Conservation (phyloP, 2,113 vertebrate species). For the Alexandromys fortis region DNA sequence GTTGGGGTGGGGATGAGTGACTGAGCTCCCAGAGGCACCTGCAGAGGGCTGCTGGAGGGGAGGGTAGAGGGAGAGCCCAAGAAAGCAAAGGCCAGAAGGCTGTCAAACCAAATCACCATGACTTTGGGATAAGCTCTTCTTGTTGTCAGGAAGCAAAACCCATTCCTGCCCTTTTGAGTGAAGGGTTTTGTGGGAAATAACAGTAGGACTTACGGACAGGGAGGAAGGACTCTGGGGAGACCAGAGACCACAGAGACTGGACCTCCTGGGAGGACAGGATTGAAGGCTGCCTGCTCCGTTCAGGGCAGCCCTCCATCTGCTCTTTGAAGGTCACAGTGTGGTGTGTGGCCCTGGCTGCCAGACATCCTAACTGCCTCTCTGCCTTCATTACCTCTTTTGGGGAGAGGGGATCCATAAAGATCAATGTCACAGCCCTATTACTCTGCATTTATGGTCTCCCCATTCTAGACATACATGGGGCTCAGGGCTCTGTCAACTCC, state of each 20-base stretch:
- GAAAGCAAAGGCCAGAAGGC: background rate
- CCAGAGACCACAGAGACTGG: background rate
- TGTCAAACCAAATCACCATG: background rate
- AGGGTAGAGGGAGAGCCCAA: no score
- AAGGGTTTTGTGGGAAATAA: background rate
- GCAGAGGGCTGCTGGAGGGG: no score
- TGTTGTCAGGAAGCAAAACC: background rate
- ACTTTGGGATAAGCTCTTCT: background rate
- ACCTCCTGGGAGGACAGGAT: background rate
- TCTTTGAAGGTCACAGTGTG: background rate
- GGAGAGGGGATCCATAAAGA: background rate
- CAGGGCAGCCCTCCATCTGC: background rate
- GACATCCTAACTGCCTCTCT: background rate
- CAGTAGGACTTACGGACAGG: background rate
- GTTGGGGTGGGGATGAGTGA: background rate
- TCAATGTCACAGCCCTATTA: accelerated
- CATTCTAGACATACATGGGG: background rate
- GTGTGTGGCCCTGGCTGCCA: background rate
- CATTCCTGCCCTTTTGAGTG: background rate
- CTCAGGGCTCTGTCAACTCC: background rate
- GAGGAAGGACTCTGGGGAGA: background rate
- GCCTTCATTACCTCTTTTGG: background rate
- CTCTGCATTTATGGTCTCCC: background rate
- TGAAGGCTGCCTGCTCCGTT: background rate
- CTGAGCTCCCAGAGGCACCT: background rate